Conservation (phyloP, 30 jellyfish, hydroid and myxozoan species). For the Hydra vulgaris region DNA sequence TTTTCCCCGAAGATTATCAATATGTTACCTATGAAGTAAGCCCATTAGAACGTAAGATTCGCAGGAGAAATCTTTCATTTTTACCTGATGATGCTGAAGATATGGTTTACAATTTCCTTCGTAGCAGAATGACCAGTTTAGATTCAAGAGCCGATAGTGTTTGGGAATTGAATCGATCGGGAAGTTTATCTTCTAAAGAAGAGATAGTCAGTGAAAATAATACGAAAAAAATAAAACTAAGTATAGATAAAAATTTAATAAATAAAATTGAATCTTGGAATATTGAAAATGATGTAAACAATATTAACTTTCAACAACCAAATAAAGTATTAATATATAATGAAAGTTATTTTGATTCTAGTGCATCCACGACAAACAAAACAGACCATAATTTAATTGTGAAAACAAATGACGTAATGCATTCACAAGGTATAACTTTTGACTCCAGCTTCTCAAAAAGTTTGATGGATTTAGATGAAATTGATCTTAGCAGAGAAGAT, state of each 20-base stretch:
- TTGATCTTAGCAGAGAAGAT: constrained; percentile 8
- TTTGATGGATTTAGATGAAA: constrained; percentile 4
- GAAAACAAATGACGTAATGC: neutral
- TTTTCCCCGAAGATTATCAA: constrained; percentile 18
- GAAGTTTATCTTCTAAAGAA: neutral
- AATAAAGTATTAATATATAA: neutral
- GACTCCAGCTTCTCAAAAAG: neutral
- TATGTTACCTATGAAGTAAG: constrained; percentile 4
- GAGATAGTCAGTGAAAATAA: neutral
- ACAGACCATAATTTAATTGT: neutral
- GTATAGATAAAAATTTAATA: neutral
- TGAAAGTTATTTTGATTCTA: neutral
- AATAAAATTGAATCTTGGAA: neutral
- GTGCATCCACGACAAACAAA: neutral
- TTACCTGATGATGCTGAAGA: constrained; percentile 30
- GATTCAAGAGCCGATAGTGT: neutral
- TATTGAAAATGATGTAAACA: neutral
- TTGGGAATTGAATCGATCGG: neutral
- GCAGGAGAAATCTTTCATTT: neutral
- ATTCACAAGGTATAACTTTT: neutral
- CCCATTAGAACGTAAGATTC: neutral
- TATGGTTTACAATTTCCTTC: constrained; percentile 12
- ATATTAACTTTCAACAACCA: neutral
- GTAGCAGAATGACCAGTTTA: constrained; percentile 8
- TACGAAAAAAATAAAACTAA: neutral